These are phyloP conservation scores for Cryptotermes secundus DNA, from an alignment of 1,140 invertebrate genomes.

Conservation along the genomic window DNA sequence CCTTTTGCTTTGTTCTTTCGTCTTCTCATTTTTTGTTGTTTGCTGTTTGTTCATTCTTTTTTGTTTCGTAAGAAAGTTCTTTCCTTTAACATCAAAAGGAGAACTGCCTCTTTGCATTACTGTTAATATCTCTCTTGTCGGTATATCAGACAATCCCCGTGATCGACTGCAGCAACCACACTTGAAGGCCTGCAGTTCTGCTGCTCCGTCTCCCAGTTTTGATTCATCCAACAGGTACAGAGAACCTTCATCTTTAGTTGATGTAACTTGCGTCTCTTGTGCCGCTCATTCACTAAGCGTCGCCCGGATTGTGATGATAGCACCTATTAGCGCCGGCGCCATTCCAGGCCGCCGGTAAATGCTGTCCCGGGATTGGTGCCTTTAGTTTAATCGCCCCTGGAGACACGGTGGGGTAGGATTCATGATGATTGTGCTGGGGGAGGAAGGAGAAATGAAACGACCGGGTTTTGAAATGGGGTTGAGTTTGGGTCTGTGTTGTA, in stretches of 20 bases:
- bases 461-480: background rate
- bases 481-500: background rate
- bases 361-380: conserved; percentile 32
- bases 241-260: too few relatives aligned
- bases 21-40: background rate
- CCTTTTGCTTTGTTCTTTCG: background rate
- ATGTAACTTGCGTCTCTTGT: background rate
- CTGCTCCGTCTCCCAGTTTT: background rate
- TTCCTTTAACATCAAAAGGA: background rate
- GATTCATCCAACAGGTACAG: too few relatives aligned
- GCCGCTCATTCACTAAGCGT: background rate
- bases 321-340: conserved; percentile 32
- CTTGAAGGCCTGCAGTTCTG: background rate
- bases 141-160: background rate
- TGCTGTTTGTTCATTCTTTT: too few relatives aligned
- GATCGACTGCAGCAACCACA: background rate
- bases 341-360: conserved; percentile 23
- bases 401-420: background rate
- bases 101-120: too few relatives aligned
- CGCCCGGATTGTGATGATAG: background rate
- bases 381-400: conserved; percentile 32
- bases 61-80: too few relatives aligned
- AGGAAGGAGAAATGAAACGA: background rate
- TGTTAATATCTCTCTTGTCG: too few relatives aligned
- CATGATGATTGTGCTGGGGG: background rate